Evolutionary conservation across 2,113 vertebrate species (phyloP).

Genomic region (Plecotus auritus): DNA sequence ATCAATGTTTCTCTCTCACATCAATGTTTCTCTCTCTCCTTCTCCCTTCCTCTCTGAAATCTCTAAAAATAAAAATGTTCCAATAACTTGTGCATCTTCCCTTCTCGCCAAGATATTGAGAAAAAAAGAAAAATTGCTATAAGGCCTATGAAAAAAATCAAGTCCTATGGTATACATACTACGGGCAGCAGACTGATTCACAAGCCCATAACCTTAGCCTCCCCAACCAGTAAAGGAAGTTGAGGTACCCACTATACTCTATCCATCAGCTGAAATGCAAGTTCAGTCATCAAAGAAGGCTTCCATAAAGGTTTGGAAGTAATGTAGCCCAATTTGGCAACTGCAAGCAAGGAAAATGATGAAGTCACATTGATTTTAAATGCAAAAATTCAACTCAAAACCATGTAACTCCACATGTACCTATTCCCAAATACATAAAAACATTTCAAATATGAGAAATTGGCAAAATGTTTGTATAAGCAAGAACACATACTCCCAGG

Average conservation of each 20-base stretch:
- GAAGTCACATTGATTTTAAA: neutral
- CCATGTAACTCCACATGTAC: neutral
- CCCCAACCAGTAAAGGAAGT: slow-evolving; percentile 13
- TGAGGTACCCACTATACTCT: neutral
- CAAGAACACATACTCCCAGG: neutral
- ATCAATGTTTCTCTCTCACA: too few species aligned
- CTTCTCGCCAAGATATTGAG: neutral
- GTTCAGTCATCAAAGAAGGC: neutral
- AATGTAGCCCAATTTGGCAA: slow-evolving; percentile 22
- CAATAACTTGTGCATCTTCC: slow-evolving; percentile 11
- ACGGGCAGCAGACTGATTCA: neutral
- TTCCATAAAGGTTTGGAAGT: neutral
- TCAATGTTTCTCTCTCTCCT: too few species aligned
- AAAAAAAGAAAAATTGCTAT: neutral
- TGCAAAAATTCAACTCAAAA: neutral
- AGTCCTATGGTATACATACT: neutral
- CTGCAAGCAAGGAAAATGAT: neutral
- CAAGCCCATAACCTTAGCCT: neutral
- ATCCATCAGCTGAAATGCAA: neutral
- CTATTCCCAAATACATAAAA: slow-evolving; percentile 10
- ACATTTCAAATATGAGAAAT: neutral
- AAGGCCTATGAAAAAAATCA: slow-evolving; percentile 15
- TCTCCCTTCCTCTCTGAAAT: too few species aligned
- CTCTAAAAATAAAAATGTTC: neutral
- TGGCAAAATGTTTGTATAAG: neutral